Base-by-base conservation (phyloP, 1,140 invertebrate genomes). In the Drosophila biarmipes region DNA sequence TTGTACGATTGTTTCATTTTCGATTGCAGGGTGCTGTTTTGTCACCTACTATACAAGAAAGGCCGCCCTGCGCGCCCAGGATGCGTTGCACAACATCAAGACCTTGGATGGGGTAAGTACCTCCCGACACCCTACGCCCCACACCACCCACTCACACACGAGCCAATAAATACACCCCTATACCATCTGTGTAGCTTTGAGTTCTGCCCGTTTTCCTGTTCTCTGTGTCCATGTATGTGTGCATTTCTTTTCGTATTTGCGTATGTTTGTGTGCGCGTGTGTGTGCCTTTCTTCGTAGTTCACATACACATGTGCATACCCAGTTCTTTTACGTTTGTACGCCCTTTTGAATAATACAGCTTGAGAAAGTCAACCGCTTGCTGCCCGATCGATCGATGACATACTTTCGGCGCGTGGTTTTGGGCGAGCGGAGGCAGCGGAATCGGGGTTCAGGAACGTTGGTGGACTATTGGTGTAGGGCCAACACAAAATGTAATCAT, bases 11-110 rank as follows among this genome's bases (percentile, higher is more conserved):
- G 82, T 91, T 91, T 90, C 58, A 75, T 79, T 97, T 97, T 59
- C 95, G 99, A 98, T 97, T 96, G 54, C 95, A 99, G 98, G 99
- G 92, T 99, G 99, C 94, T 99, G 99, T 95, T 99, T 99, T 95
- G 98, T 99, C 86, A 99, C 98, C 84, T 99, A 98, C 94, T 99
- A 96, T 93, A 98, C 97, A 81, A 95, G 99, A 91, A 98, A 99
- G 94, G 96, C 98, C 79, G 98, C 99, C 64, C 94, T 99, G 87
- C 96, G 97, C 93, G 98, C 99, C 76, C 99, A 99, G 94, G 98
- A 99, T 94, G 98, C 97, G 89, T 95, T 99, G 90, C 99, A 99
- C 94, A 99, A 99, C 94, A 96, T 99, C 91, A 98, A 98, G 95
- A 99, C 97, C 73, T 95, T 99, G 93, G 96, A 95, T 74, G 98